These are phyloP conservation scores for Tenebrio molitor DNA, from an alignment of 1,140 invertebrate genomes.

Conservation along the genomic window DNA sequence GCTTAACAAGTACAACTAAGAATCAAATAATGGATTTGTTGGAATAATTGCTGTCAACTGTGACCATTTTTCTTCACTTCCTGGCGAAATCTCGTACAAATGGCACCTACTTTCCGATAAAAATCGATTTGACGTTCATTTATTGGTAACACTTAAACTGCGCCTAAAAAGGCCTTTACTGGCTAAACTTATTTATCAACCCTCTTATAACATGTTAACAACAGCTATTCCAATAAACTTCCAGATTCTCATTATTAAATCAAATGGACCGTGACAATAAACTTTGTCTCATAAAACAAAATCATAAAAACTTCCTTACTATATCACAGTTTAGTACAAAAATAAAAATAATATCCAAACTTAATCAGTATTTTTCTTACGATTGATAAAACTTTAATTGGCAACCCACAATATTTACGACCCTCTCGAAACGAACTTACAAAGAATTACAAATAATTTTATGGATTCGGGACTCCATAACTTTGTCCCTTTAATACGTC, in stretches of 20 bases:
- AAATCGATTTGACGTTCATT: conserved; percentile 60
- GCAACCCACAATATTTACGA: conserved; percentile 22
- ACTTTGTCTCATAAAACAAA: conserved; percentile 22
- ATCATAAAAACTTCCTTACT: conserved; percentile 19
- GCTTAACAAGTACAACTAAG: conserved; percentile 4
- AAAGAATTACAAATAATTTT: conserved; percentile 29
- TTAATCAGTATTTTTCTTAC: conserved; percentile 12
- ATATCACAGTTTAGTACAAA: conserved; percentile 9
- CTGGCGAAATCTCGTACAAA: conserved; percentile 51
- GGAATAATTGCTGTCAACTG: conserved; percentile 56
- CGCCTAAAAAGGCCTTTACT: conserved; percentile 53
- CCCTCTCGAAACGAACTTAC: conserved; percentile 6
- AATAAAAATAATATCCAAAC: conserved; percentile 24
- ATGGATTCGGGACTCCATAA: neutral
- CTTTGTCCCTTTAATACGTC: neutral
- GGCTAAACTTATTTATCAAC: conserved; percentile 55
- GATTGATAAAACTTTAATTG: conserved; percentile 29
- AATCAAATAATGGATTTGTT: conserved; percentile 53
- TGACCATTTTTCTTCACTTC: conserved; percentile 46
- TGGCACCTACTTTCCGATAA: conserved; percentile 55
- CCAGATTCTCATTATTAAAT: conserved; percentile 39
- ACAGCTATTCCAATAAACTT: conserved; percentile 28
- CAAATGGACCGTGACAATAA: conserved; percentile 34
- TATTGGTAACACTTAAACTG: conserved; percentile 55
- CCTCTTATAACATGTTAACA: conserved; percentile 38